Conservation (phyloP, 1,140 invertebrate genomes). For the Drosophila teissieri region DNA sequence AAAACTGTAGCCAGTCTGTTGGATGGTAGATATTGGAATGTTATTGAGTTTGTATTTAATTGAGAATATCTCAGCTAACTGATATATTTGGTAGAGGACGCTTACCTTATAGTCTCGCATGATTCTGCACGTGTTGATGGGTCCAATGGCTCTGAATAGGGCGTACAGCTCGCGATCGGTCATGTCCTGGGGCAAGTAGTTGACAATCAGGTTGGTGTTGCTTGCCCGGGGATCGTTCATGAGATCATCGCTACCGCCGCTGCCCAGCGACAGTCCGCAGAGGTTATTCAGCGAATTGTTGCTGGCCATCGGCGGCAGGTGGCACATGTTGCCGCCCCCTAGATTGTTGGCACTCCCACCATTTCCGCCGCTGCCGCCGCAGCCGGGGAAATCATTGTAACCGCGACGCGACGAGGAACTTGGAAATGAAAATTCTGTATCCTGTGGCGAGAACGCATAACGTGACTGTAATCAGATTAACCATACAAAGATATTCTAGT, state of each 20-base stretch:
- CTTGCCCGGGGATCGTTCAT: constrained; percentile 68
- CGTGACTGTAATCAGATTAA: constrained; percentile 84
- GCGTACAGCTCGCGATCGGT: constrained; percentile 95
- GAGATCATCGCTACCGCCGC: constrained; percentile 70
- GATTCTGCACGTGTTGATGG: constrained; percentile 94
- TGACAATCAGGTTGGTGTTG: constrained; percentile 95
- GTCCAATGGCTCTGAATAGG: constrained; percentile 94
- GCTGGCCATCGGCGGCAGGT: constrained; percentile 78
- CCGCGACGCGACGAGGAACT: constrained; percentile 77
- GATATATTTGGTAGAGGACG: background rate
- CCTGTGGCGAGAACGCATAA: constrained; percentile 85
- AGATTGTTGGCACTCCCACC: constrained; percentile 73
- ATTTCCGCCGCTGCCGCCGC: constrained; percentile 57
- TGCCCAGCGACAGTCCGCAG: constrained; percentile 67
- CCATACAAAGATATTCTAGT: constrained; percentile 80
- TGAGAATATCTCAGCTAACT: background rate
- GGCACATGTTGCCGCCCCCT: constrained; percentile 74
- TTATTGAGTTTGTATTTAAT: background rate
- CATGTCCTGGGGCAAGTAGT: constrained; percentile 97
- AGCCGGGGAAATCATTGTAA: constrained; percentile 79
- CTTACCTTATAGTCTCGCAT: constrained; percentile 94
- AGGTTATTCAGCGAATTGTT: constrained; percentile 82
- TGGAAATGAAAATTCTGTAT: constrained; percentile 85
- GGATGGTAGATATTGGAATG: constrained; percentile 23
- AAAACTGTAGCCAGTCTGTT: constrained; percentile 96